These are phyloP conservation scores for Acrocephalus arundinaceus DNA, from an alignment of 2,113 vertebrate species.

Conservation along the genomic window DNA sequence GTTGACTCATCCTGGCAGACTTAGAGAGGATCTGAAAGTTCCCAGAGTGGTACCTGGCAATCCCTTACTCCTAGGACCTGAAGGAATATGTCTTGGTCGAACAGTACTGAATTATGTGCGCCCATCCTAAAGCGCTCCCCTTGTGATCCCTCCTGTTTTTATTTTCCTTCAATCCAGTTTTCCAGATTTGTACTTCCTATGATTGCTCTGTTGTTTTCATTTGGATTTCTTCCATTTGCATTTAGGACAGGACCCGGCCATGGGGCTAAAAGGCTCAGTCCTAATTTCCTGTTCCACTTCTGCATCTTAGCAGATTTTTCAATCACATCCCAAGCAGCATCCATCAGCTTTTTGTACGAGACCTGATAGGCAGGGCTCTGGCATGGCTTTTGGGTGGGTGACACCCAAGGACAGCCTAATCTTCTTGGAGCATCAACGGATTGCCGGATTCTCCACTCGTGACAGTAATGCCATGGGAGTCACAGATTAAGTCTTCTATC, in stretches of 20 bases:
- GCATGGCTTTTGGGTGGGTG: background rate
- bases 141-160: background rate
- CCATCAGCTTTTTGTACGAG: slow-evolving; percentile 3
- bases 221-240: background rate
- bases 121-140: fast-evolving
- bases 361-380: background rate
- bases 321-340: background rate
- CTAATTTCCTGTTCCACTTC: slow-evolving; percentile 37
- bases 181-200: background rate
- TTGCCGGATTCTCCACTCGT: background rate
- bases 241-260: background rate
- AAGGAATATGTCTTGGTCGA: background rate
- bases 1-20: background rate
- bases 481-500: background rate
- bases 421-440: background rate
- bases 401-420: background rate
- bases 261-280: background rate
- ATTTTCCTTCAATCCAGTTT: background rate
- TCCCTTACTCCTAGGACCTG: background rate
- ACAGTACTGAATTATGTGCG: background rate
- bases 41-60: background rate
- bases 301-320: slow-evolving; percentile 9
- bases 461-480: background rate
- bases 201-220: background rate
- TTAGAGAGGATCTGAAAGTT: background rate